Percentiles rank a stretch among this genome's conserved stretches.
Conservation (phyloP, 2,888 invertebrate species). For the Lasius platythorax region DNA sequence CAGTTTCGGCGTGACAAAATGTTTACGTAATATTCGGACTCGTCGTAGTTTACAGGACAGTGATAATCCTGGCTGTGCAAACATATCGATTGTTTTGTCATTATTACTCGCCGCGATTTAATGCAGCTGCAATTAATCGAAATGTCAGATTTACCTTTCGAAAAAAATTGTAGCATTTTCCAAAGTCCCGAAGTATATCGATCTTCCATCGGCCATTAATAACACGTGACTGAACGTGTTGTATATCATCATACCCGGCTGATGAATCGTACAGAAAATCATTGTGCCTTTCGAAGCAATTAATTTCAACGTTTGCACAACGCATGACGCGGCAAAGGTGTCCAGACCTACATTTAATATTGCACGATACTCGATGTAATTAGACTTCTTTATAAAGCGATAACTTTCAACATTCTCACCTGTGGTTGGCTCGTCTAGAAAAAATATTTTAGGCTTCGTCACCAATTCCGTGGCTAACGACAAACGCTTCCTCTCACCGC, state of each 20-base stretch:
- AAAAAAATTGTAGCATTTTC: constrained; percentile 72
- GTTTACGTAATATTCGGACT: constrained; percentile 87
- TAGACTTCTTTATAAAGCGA: background rate
- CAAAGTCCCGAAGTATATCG: constrained; percentile 83
- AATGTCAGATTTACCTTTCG: constrained; percentile 65
- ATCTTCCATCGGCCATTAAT: constrained; percentile 87
- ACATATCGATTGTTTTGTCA: constrained; percentile 9
- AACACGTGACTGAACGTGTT: constrained; percentile 86
- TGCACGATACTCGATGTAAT: background rate
- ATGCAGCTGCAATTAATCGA: background rate
- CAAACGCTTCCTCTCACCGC: constrained; percentile 88
- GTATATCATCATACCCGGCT: constrained; percentile 87
- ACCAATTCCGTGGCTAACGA: constrained; percentile 87
- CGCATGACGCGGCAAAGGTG: constrained; percentile 87
- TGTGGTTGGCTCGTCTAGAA: constrained; percentile 78
- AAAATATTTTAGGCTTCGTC: constrained; percentile 72
- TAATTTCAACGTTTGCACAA: constrained; percentile 85
- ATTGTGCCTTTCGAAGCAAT: constrained; percentile 84
- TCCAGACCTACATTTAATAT: constrained; percentile 86
- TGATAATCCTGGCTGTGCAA: constrained; percentile 77
- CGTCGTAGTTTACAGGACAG: constrained; percentile 86
- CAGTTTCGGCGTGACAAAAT: constrained; percentile 83
- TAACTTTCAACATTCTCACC: constrained; percentile 62
- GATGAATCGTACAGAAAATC: constrained; percentile 88
- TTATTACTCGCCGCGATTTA: background rate